Base-by-base conservation (phyloP, 2,888 invertebrate species). In the Epinotia bilunana region DNA sequence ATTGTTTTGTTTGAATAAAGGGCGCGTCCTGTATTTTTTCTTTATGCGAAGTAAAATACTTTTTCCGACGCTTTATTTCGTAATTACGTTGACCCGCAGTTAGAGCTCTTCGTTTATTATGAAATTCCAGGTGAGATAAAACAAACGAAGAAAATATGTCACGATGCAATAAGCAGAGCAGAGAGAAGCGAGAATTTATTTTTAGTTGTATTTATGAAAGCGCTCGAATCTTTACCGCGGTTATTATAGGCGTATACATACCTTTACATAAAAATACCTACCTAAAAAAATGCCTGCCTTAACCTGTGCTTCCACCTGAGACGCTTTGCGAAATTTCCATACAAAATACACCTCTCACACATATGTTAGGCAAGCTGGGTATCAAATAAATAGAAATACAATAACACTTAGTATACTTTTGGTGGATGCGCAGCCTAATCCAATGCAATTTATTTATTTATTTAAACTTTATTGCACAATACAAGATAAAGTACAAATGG, bases 51-150 rank as follows among this genome's bases (percentile, higher is more conserved):
- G 49, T 57, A 69, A 69, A 61, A 49, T 55, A 16, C 33, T 43
- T 46, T 69, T 69, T 68, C 23, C n/a, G n/a, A 33, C 23, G 57
- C 46, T 58, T 74, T 46, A 63, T 57, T 49, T 74, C 46, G 69
- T 69, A 68, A 68, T 58, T 68, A 57, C 57, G 57, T 68, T 68
- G 68, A 68, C 43, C 23, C 20, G 43, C 43, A 57, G 7, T 49
- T 65, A n/a, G 43, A 58, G 23, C 16, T 68, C 13, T 68, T 49
- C 49, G 11, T 64, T 63, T 64, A 64, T 63, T 64, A 64, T 64
- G n/a, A 49, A 64, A 64, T 64, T 28, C 64, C 28, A 49, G n/a
- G 64, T 64, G 49, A 49, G 49, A n/a, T 28, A 64, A 49, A 64
- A 20, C 23, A 46, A 64, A 28, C 16, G 11, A 28, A 28, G 18